Evolutionary conservation across 1,140 invertebrate species (phyloP), one percentile per base, ranked within the genome.

Genomic region (Drosophila sulfurigaster): DNA sequence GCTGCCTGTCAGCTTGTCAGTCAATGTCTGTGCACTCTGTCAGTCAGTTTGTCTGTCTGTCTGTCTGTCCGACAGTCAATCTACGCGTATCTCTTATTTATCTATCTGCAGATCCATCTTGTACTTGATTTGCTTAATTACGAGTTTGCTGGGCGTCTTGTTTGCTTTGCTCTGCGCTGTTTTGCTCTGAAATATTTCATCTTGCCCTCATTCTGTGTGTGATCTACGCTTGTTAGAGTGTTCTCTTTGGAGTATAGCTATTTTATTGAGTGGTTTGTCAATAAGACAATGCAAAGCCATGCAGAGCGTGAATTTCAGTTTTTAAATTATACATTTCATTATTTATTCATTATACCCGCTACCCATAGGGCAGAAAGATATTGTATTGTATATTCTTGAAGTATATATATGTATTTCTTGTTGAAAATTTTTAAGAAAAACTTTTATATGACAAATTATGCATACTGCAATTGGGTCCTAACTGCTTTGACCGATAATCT

Each of bases 41-140:
- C 66, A 64, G 60, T 62, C 59, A 49, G 16, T 75, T 30, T 6
- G 20, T 66, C 71, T 52, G 28, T 75, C 45, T 6, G 28, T 75
- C 45, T 11, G 16, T 66, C 70, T 45, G 28, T 71, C 45, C 11
- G 20, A 58, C 71, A 81, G 68, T 76, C 81, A 75, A 64, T 62
- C 20, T 54, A 77, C 67, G 62, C 51, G 30, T 52, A 59, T 59
- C 38, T 43, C 65, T 77, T 65, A 82, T 71, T 68, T 65, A 79
- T 79, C 46, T 72, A 77, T 77, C 68, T 65, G 43, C 60, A 68
- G 72, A 77, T 82, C 65, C 79, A 86, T 86, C 72, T 74, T 57
- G 70, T 73, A 83, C 78, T 89, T 89, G 85, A 88, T 88, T 89
- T 89, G 80, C 81, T 78, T 89, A 88, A 88, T 89, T 89, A 43